These are phyloP conservation scores for Acleris literana DNA, from an alignment of 2,888 invertebrate genomes.

Conservation along the genomic window DNA sequence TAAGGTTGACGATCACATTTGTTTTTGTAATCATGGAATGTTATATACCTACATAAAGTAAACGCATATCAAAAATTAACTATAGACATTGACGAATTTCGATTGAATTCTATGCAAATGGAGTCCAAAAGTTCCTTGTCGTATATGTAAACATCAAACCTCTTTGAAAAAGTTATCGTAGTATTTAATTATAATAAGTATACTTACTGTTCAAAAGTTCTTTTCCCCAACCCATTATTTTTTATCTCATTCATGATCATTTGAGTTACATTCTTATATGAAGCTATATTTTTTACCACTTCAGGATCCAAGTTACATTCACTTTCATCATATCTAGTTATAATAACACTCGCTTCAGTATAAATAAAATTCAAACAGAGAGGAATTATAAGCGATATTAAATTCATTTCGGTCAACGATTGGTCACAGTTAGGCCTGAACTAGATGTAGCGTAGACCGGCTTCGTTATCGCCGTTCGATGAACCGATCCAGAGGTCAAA, in stretches of 20 bases:
- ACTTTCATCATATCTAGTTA: conserved; percentile 46
- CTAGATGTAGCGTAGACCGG: conserved; percentile 14
- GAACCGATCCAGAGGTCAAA: conserved; percentile 24
- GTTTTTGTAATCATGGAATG: too few species aligned
- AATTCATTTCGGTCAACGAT: conserved; percentile 21
- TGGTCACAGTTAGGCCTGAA: conserved; percentile 17
- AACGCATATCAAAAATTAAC: too few species aligned
- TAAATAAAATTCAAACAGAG: conserved; percentile 12
- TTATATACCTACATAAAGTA: too few species aligned
- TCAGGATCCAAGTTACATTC: conserved; percentile 47
- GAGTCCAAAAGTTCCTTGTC: too few species aligned
- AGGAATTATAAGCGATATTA: conserved; percentile 1
- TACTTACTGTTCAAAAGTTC: conserved; percentile 77
- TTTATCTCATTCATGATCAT: conserved; percentile 73
- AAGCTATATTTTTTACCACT: conserved; percentile 78
- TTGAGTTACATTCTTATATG: conserved; percentile 75
- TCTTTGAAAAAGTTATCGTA: too few species aligned
- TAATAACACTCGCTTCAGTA: conserved; percentile 43
- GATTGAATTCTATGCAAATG: too few species aligned
- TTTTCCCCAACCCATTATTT: conserved; percentile 68
- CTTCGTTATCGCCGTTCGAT: conserved; percentile 23
- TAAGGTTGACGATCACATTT: too few species aligned
- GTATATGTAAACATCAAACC: too few species aligned
- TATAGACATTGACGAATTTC: too few species aligned
- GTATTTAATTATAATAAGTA: too few species aligned